phyloP scores from a whole-genome alignment of 2,888 invertebrate species.

The Alentia gelatinosa region DNA sequence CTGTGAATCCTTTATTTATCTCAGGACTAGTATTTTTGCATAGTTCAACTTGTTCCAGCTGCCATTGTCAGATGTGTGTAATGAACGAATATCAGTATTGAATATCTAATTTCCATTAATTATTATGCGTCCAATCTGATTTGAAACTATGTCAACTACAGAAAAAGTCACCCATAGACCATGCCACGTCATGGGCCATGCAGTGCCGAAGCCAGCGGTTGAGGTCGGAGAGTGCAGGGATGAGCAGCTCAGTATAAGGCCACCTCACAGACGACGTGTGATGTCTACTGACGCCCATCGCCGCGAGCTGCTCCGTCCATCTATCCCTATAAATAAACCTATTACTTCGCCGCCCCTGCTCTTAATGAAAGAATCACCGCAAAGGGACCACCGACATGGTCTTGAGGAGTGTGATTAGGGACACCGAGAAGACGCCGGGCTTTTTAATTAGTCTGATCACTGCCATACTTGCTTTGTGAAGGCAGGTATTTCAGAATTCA shows the following conservation, averaged over 20 bases:
- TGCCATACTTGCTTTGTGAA: no score
- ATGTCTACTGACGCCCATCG: not conserved
- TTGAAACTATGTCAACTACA: no score
- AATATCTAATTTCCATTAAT: no score
- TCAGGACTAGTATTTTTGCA: no score
- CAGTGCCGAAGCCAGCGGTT: not conserved
- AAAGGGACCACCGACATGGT: not conserved
- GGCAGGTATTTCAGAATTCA: no score
- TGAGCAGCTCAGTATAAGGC: not conserved
- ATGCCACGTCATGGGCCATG: no score
- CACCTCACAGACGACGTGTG: not conserved
- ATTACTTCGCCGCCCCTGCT: not conserved
- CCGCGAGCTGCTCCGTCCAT: not conserved
- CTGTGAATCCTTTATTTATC: no score
- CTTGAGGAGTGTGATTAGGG: not conserved
- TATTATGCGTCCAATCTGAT: no score
- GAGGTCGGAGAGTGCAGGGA: not conserved
- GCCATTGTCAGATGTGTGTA: no score
- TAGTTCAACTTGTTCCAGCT: no score
- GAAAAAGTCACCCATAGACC: no score
- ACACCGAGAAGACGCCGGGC: not conserved
- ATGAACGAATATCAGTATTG: no score
- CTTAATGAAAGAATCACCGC: conserved; percentile 42
- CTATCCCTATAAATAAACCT: conserved; percentile 13
- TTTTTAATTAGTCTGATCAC: not conserved